A percentile compares a stretch with the other conserved stretches of the same genome.
phyloP scores from a whole-genome alignment of 2,113 vertebrate genomes.

The Diglossa brunneiventris region DNA sequence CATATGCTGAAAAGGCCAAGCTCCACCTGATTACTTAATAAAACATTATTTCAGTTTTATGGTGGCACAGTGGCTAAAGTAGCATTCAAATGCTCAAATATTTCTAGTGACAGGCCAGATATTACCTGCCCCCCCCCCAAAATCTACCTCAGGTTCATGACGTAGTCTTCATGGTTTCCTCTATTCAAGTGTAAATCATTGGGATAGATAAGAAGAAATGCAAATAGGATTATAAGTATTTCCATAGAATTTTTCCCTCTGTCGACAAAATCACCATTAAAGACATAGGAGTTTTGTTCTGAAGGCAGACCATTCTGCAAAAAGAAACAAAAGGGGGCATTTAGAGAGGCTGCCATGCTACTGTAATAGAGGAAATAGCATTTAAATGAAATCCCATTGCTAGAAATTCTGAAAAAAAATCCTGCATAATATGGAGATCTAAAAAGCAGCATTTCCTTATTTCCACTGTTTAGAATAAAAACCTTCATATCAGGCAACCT shows the following conservation, averaged over 20 bases:
- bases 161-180: conserved; percentile 96
- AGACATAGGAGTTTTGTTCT: conserved; percentile 86
- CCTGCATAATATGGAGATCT: neutral
- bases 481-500: neutral
- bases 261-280: conserved; percentile 98
- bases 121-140: neutral
- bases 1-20: neutral
- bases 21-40: neutral
- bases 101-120: neutral
- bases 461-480: neutral
- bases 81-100: neutral
- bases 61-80: neutral
- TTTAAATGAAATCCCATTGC: neutral
- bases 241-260: conserved; percentile 91
- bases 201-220: conserved; percentile 90
- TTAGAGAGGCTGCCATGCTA: neutral
- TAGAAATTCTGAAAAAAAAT: neutral
- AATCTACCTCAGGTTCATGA: conserved; percentile 92
- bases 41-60: neutral
- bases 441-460: neutral
- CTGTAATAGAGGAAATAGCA: neutral
- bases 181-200: conserved; percentile 91
- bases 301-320: conserved; percentile 93
- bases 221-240: conserved; percentile 87
- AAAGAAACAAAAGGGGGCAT: neutral